These are phyloP conservation scores for Onychorhynchus coronatus DNA, from an alignment of 2,113 vertebrate species.

Conservation along the genomic window DNA sequence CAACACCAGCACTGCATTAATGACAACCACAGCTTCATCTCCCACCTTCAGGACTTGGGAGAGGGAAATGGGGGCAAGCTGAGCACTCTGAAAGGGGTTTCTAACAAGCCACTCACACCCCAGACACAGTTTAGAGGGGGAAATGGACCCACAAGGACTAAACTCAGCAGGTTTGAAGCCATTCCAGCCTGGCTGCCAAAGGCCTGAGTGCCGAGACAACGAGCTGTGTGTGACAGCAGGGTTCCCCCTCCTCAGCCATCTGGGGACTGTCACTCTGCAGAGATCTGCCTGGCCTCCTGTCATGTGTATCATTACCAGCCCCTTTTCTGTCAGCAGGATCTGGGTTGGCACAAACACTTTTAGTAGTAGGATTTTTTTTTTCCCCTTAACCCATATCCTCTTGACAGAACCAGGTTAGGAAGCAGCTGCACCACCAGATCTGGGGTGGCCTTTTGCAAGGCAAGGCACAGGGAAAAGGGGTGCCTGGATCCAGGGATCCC, in stretches of 20 bases:
- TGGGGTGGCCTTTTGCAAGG: not conserved
- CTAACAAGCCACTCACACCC: not conserved
- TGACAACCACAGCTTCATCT: not conserved
- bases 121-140: not conserved
- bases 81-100: not conserved
- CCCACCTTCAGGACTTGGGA: not conserved
- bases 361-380: not conserved
- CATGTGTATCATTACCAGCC: not conserved
- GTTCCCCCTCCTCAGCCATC: slow-evolving; percentile 18
- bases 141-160: not conserved
- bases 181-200: not conserved
- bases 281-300: slow-evolving; percentile 16
- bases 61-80: not conserved
- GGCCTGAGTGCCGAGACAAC: not conserved
- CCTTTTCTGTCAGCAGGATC: slow-evolving; percentile 16
- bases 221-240: not conserved
- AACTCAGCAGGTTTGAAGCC: accelerated
- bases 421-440: not conserved
- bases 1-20: not conserved
- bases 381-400: slow-evolving; percentile 1
- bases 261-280: slow-evolving; percentile 34
- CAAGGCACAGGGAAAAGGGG: not conserved
- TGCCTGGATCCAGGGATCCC: not conserved
- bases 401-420: slow-evolving; percentile 52
- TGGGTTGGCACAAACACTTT: slow-evolving; percentile 32